Percentiles rank a stretch among this genome's conserved stretches.
Evolutionary conservation across 1,140 invertebrate genomes (phyloP).

Genomic region (Macrocentrus cingulum): DNA sequence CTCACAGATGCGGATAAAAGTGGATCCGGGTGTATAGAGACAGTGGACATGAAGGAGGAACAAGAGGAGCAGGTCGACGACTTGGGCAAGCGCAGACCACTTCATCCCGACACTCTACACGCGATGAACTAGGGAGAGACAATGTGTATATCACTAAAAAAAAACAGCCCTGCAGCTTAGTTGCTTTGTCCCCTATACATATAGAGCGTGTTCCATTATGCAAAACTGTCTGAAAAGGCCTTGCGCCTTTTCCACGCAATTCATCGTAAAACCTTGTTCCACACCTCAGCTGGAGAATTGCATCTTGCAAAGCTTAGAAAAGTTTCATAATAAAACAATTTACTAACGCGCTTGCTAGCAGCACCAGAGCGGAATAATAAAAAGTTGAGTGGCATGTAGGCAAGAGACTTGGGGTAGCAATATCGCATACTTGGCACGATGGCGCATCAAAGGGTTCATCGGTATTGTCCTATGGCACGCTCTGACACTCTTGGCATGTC

Average conservation of each 20-base stretch:
- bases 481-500: constrained; percentile 1
- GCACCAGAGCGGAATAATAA: background rate
- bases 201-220: too few species aligned
- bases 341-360: background rate
- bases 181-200: too few species aligned
- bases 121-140: background rate
- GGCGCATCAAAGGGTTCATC: constrained; percentile 16
- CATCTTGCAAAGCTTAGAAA: too few species aligned
- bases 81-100: constrained; percentile 10
- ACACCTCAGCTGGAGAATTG: too few species aligned
- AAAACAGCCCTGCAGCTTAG: background rate
- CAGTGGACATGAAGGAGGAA: constrained; percentile 3
- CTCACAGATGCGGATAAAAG: constrained; percentile 17
- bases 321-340: background rate
- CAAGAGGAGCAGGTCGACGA: constrained; percentile 2
- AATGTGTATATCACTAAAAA: background rate
- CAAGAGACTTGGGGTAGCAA: constrained; percentile 1
- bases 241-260: too few species aligned
- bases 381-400: background rate
- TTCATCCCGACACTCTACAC: constrained; percentile 13
- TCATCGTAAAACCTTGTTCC: too few species aligned
- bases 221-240: too few species aligned
- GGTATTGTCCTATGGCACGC: constrained; percentile 17
- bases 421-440: constrained; percentile 15
- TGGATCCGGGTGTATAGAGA: constrained; percentile 11